phyloP scores from a whole-genome alignment of 2,113 vertebrate genomes.

The Penelope pileata region DNA sequence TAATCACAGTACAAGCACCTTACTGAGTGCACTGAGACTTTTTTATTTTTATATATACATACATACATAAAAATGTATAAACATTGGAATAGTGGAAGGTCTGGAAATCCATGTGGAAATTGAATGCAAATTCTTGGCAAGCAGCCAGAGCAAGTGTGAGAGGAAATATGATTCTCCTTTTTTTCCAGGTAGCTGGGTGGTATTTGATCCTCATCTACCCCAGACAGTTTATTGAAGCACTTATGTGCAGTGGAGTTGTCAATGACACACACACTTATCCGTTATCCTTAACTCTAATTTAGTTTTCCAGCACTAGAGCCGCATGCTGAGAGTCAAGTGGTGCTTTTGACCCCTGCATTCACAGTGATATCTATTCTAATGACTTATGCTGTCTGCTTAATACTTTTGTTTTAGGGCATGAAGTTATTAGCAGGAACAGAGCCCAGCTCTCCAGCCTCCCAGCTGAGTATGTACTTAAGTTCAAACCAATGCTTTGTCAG shows the following conservation, averaged over 20 bases:
- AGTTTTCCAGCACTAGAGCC: not conserved
- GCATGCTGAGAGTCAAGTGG: not conserved
- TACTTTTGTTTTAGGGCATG: conserved; percentile 14
- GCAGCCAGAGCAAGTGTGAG: not conserved
- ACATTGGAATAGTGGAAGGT: not conserved
- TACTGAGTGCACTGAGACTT: not conserved
- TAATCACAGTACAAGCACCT: not conserved
- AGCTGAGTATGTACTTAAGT: not conserved
- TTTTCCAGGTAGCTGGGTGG: not conserved
- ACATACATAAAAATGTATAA: too few species aligned
- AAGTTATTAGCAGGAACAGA: not conserved
- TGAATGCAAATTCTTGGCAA: not conserved
- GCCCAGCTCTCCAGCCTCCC: not conserved
- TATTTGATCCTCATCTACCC: not conserved
- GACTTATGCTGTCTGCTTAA: not conserved
- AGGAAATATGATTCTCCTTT: not conserved
- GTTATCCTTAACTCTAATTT: conserved; percentile 12
- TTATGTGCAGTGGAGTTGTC: conserved; percentile 11
- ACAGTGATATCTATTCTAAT: not conserved
- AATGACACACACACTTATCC: conserved; percentile 24
- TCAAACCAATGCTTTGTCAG: not conserved
- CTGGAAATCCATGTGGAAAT: not conserved
- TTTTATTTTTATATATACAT: too few species aligned
- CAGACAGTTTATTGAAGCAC: not conserved
- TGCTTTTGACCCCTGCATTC: not conserved